Base-by-base conservation (phyloP, 2,888 invertebrate species). In the Ephialtes manifestator region DNA sequence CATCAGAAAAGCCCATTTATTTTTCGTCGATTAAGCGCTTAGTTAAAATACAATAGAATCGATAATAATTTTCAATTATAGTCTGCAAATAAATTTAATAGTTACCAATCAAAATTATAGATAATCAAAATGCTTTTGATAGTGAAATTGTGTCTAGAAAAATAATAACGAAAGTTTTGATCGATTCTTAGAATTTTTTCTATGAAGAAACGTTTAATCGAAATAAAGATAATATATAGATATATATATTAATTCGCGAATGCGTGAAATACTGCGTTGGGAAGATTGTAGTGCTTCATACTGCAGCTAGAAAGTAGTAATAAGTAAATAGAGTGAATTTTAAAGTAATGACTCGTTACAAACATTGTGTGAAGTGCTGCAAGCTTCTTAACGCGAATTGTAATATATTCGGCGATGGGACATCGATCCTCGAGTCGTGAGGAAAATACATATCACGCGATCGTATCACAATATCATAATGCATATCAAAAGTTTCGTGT, bases 401-500 rank as follows among this genome's bases (percentile, higher is more conserved):
- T 8, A 43, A 31, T 18, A 39, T 28, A 67, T 55, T 39, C 18
- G 48, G 55, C 48, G 76, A 58, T 46, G 31, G 7, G 28, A 81
- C 8, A 46, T 67, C 24, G 35, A 43, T 63, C 55, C 51, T 70
- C 68, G 63, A 71, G 39, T 15, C 35, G 68, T 7, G 67, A 13
- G 39, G 39, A 39, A 39, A 5, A 55, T 77, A 82, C 82, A 84
- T 84, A 81, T 81, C 81, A 60, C 51, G 28, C 24, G 55, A 60
- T 67, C 75, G 51, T 31, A 31, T 76, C 75, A 20, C 18, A 39
- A 58, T 79, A 85, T 82, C 79, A 51, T 28, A 67, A 67, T 65
- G 79, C 79, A 82, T 85, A 82, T 85, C 77, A 46, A 53, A 55
- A 74, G 60, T 48, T 60, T 46, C 28, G n/a, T 43, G 60, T 31